Evolutionary conservation across 2,113 vertebrate species (phyloP).

Genomic region (Myanophis thanlyinensis): DNA sequence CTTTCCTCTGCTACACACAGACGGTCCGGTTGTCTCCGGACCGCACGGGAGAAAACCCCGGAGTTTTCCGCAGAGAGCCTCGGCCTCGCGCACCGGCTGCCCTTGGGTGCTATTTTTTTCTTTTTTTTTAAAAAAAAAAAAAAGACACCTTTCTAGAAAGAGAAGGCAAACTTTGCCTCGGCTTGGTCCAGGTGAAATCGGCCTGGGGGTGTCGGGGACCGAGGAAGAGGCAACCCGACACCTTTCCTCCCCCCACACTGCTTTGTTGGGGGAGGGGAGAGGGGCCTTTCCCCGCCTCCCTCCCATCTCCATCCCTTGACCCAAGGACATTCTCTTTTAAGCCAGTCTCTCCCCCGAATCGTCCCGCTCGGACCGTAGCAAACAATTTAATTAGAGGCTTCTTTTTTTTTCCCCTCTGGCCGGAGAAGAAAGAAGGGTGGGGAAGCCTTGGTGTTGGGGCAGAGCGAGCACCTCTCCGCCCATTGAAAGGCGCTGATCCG

Average conservation of each 20-base stretch:
- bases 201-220: constrained; percentile 1
- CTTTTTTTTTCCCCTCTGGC: constrained; percentile 68
- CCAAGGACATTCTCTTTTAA: not conserved
- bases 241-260: not conserved
- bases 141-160: not conserved
- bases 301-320: not conserved
- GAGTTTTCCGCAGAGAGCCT: not conserved
- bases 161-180: not conserved
- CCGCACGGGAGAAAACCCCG: not conserved
- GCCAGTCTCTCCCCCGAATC: constrained; percentile 76
- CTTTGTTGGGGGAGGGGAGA: not conserved
- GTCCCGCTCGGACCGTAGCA: constrained; percentile 74
- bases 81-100: not conserved
- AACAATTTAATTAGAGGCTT: constrained; percentile 82
- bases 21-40: not conserved
- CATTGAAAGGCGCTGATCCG: constrained; percentile 88
- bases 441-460: constrained; percentile 8
- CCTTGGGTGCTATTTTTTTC: not conserved
- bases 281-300: not conserved
- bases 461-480: constrained; percentile 83
- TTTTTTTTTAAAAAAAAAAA: no score
- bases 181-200: not conserved
- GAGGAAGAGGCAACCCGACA: constrained; percentile 5
- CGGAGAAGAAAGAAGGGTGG: constrained; percentile 50
- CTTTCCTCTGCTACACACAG: not conserved